Evolutionary conservation across 2,113 vertebrate genomes (phyloP), one percentile per base, ranked within the genome.

Genomic region (Heterotilapia buettikoferi): DNA sequence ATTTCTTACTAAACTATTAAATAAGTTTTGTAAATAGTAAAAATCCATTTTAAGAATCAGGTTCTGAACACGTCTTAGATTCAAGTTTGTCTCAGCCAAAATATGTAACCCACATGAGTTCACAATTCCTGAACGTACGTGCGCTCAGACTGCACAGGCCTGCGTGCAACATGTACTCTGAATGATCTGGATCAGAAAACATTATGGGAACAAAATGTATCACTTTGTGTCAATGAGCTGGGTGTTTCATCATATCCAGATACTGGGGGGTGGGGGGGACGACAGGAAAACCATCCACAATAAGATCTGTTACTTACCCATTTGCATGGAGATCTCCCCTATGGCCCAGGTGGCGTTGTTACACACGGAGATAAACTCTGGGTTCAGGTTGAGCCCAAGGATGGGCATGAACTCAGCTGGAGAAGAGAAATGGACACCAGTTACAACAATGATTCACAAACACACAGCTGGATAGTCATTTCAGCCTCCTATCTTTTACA

Each of bases 391-490:
- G 86, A 98, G 98, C 52, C 98, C 98, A 90, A 99, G 94, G 90
- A 99, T 99, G 11, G 98, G 98, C 98, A 99, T 99, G 90, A 99
- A 99, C 88, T 99, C 98, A 3, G 98, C 98, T 99, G 93, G 3
- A 84, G 50, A 76, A 38, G 54, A 38, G 6, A 91, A 14, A 89
- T 2, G 18, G 9, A 84, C 5, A 90, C 13, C 3, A 16, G 19
- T 92, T 90, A 89, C 18, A 56, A 86, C 7, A 24, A 19, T 14
- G 21, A 73, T 21, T 24, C 5, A 21, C 18, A 50, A 10, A 53
- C n/a, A 76, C 36, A 13, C 5, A 85, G 13, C 26, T 9, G 8
- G 4, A 78, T 36, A 18, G 18, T 9, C 4, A 21, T 40, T 85
- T 81, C 26, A 89, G 19, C 7, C 6, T 66, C 9, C 2, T 5